Evolutionary conservation across 2,888 invertebrate genomes (phyloP).

Genomic region (Pecten maximus): DNA sequence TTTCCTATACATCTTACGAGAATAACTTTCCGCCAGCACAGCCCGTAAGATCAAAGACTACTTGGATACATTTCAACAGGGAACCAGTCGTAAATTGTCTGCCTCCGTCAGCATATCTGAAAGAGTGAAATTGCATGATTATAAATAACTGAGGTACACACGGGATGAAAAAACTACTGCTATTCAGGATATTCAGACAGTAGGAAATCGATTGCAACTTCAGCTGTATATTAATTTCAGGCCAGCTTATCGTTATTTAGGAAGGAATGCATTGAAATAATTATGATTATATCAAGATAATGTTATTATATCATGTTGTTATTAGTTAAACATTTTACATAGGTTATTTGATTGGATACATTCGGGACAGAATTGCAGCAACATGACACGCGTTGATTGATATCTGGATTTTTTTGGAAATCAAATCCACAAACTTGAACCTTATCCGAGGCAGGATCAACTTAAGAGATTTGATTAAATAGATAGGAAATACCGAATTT

Average conservation of each 20-base stretch:
- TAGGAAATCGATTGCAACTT: not conserved
- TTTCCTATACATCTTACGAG: not conserved
- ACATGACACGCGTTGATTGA: not conserved
- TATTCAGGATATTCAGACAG: not conserved
- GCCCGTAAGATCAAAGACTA: not conserved
- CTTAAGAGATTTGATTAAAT: not conserved
- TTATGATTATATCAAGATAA: not conserved
- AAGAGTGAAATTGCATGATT: slow-evolving; percentile 33
- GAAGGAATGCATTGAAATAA: not conserved
- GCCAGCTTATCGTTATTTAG: not conserved
- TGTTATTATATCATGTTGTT: not conserved
- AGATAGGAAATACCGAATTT: not conserved
- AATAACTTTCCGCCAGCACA: not conserved
- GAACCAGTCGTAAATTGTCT: not conserved
- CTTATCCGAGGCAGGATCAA: not conserved
- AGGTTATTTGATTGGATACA: not conserved
- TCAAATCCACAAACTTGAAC: not conserved
- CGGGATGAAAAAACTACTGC: not conserved
- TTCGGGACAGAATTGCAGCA: not conserved
- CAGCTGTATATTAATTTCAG: not conserved
- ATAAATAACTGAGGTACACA: not conserved
- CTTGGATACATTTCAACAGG: slow-evolving; percentile 25
- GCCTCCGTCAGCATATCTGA: slow-evolving; percentile 20
- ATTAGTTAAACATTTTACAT: not conserved
- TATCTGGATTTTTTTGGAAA: not conserved